Evolutionary conservation across 1,140 invertebrate genomes (phyloP).

Genomic region (Bombus fervidus): DNA sequence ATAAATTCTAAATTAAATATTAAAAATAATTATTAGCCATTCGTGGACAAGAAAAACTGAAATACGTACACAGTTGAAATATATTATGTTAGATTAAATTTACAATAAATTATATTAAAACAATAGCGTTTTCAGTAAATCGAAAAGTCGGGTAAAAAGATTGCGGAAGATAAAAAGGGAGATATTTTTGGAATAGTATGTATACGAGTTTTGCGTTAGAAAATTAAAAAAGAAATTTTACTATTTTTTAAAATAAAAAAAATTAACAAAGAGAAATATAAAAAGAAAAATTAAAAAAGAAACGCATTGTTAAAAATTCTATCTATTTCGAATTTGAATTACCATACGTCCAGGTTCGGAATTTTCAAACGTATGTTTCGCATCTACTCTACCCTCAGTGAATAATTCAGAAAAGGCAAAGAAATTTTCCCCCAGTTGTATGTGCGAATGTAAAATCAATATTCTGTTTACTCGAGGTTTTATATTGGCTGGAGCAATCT

Average conservation of each 20-base stretch:
- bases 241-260: not conserved
- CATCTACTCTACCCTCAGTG: not conserved
- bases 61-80: no score
- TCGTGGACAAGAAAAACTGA: no score
- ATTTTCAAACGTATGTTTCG: not conserved
- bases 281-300: not conserved
- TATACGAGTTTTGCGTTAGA: no score
- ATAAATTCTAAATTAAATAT: not conserved
- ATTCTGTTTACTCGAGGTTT: conserved; percentile 23
- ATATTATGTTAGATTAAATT: no score
- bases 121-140: no score
- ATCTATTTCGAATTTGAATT: not conserved
- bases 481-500: not conserved
- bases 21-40: no score
- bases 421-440: conserved; percentile 2
- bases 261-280: not conserved
- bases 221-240: no score
- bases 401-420: conserved; percentile 10
- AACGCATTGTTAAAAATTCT: not conserved
- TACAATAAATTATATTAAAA: no score
- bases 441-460: conserved; percentile 12
- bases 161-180: no score
- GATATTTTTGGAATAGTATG: no score
- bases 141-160: no score
- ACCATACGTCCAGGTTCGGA: not conserved